Evolutionary conservation across 2,113 vertebrate species (phyloP).

Genomic region (Ptilorrhoa leucosticta): DNA sequence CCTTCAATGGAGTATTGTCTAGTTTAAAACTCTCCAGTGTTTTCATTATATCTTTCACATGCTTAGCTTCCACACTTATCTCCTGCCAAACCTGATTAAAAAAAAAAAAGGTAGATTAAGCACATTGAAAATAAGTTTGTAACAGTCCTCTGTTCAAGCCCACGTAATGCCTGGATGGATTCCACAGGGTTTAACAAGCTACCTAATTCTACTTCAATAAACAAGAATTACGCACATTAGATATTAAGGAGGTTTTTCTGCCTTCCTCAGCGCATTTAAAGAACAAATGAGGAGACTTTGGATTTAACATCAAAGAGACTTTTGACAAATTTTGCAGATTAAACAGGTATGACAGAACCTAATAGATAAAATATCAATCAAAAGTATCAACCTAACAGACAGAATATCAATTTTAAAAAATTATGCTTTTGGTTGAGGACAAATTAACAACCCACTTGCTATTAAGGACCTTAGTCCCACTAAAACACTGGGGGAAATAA

Average conservation of each 20-base stretch:
- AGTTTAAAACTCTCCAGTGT: slow-evolving; percentile 91
- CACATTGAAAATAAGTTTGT: background rate
- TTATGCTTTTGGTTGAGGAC: background rate
- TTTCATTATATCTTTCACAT: slow-evolving; percentile 92
- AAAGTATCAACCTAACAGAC: background rate
- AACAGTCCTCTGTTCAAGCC: background rate
- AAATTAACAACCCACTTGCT: background rate
- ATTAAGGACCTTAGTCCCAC: background rate
- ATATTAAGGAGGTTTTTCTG: background rate
- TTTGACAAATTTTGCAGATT: background rate
- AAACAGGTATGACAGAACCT: background rate
- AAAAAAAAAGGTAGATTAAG: background rate
- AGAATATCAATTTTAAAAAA: background rate
- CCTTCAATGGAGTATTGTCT: slow-evolving; percentile 81
- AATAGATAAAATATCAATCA: background rate
- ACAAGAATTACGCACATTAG: background rate
- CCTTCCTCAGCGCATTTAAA: background rate
- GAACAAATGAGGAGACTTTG: background rate
- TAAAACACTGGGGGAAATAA: background rate
- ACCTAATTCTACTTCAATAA: background rate
- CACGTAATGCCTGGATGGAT: background rate
- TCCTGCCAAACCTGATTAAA: slow-evolving; percentile 89
- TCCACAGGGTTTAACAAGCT: background rate
- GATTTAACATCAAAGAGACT: background rate
- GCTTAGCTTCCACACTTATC: slow-evolving; percentile 89